Percentiles rank a stretch among this genome's conserved stretches.
Evolutionary conservation across 2,888 invertebrate genomes (phyloP).

Genomic region (Congeria kusceri): DNA sequence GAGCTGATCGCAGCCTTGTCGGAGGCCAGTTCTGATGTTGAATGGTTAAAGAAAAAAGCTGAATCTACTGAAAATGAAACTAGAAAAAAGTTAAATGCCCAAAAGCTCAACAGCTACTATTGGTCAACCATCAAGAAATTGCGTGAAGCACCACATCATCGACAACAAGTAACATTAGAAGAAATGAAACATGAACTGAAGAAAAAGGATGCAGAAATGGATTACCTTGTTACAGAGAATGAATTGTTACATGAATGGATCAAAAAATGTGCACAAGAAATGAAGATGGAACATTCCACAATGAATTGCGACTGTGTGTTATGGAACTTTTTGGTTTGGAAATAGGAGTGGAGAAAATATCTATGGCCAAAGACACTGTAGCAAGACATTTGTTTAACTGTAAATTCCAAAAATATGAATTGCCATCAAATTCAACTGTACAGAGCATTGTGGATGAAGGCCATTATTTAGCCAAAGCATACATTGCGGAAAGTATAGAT

Average conservation of each 20-base stretch:
- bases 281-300: constrained; percentile 12
- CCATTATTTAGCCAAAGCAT: constrained; percentile 43
- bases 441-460: constrained; percentile 38
- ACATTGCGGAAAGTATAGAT: constrained; percentile 24
- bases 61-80: too few species aligned
- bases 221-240: neutral
- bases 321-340: constrained; percentile 29
- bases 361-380: neutral
- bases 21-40: too few species aligned
- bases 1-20: too few species aligned
- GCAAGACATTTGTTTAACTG: constrained; percentile 18
- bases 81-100: too few species aligned
- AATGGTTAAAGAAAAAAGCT: too few species aligned
- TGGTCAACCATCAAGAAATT: too few species aligned
- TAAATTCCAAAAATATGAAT: neutral
- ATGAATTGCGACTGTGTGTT: constrained; percentile 20
- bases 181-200: constrained; percentile 4
- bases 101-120: too few species aligned
- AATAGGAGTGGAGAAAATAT: constrained; percentile 18
- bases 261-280: neutral
- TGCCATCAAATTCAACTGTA: constrained; percentile 7
- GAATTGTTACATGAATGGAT: neutral
- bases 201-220: neutral
- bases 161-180: neutral
- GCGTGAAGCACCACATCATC: too few species aligned